Evolutionary conservation across 23 tunicate genomes (phyloP).

Genomic region (Trididemnum clinides): DNA sequence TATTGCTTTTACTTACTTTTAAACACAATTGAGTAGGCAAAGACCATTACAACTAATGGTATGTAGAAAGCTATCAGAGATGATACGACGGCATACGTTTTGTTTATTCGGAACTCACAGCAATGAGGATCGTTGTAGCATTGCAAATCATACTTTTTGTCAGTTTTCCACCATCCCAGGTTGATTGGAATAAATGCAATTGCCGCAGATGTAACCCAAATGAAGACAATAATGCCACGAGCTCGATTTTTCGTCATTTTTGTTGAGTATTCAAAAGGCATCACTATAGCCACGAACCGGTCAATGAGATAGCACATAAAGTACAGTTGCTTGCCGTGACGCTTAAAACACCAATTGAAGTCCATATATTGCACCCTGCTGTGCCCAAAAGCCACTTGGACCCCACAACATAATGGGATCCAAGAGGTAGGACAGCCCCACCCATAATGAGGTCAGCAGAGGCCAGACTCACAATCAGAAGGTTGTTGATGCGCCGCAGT

Average conservation of each 20-base stretch:
- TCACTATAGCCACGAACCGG: constrained; percentile 86
- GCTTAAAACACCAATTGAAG: constrained; percentile 84
- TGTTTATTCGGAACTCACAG: constrained; percentile 83
- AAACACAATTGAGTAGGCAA: constrained; percentile 81
- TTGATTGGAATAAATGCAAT: constrained; percentile 77
- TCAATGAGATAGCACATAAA: constrained; percentile 88
- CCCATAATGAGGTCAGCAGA: constrained; percentile 93
- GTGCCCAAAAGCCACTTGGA: constrained; percentile 71
- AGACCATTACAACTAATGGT: constrained; percentile 72
- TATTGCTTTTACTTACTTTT: constrained; percentile 94
- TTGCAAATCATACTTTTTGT: constrained; percentile 31
- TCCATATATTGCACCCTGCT: constrained; percentile 69
- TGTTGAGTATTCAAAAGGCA: constrained; percentile 75
- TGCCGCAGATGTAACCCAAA: constrained; percentile 78
- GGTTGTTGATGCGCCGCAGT: constrained; percentile 78
- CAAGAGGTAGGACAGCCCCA: constrained; percentile 65
- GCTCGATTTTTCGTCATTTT: constrained; percentile 71
- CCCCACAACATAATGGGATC: constrained; percentile 49
- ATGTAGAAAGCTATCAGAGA: constrained; percentile 80
- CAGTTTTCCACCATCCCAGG: constrained; percentile 84
- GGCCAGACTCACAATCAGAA: constrained; percentile 78
- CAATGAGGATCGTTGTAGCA: constrained; percentile 65
- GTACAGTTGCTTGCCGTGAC: constrained; percentile 94
- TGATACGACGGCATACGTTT: constrained; percentile 75
- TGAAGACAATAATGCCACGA: constrained; percentile 54